Percentiles rank a stretch among this genome's conserved stretches.
Conservation (phyloP, 2,888 invertebrate species). For the Hydropsyche betteni region DNA sequence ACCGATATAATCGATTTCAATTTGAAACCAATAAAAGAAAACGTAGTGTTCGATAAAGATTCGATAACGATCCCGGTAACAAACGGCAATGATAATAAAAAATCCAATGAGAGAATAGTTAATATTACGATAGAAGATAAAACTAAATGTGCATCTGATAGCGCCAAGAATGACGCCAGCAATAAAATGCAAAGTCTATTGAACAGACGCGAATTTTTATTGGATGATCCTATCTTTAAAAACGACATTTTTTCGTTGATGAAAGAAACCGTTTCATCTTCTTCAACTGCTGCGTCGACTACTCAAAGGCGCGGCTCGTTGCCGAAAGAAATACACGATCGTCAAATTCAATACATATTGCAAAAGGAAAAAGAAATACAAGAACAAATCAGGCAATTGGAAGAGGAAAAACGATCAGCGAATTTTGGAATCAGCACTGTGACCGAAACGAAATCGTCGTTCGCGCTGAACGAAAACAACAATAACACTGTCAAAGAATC, state of each 20-base stretch:
- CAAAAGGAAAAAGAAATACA: conserved; percentile 75
- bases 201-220: conserved; percentile 44
- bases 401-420: conserved; percentile 63
- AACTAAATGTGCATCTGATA: conserved; percentile 36
- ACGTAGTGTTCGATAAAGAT: conserved; percentile 51
- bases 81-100: neutral
- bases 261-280: conserved; percentile 30
- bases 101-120: conserved; percentile 51
- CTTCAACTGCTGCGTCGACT: conserved; percentile 32
- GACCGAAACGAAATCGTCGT: conserved; percentile 58
- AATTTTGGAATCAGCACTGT: conserved; percentile 54
- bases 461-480: conserved; percentile 59
- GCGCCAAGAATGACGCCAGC: conserved; percentile 57
- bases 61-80: conserved; percentile 1
- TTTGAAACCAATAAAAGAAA: conserved; percentile 36
- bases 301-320: conserved; percentile 66
- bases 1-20: neutral
- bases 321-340: conserved; percentile 71
- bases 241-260: conserved; percentile 40
- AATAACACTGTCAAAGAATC: conserved; percentile 53
- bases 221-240: conserved; percentile 50
- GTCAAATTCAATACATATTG: conserved; percentile 72
- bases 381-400: conserved; percentile 71
- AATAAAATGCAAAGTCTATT: conserved; percentile 43
- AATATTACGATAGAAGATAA: conserved; percentile 35